A percentile compares a stretch with the other conserved stretches of the same genome.
These are phyloP conservation scores for Knipowitschia caucasica DNA, from an alignment of 2,797 vertebrate genomes.

Conservation along the genomic window DNA sequence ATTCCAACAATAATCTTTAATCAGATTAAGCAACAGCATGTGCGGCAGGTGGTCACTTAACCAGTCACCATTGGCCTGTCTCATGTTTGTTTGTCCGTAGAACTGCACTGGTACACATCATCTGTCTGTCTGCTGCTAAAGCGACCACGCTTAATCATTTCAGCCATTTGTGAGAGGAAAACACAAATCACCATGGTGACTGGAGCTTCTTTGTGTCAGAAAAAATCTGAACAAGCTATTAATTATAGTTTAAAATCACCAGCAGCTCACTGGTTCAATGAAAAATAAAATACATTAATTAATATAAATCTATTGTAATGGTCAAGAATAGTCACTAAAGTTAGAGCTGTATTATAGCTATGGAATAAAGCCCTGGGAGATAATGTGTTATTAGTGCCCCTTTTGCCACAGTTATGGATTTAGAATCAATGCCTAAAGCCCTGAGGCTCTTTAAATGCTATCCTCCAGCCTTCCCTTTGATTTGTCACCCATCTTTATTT, in stretches of 20 bases:
- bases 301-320: neutral
- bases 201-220: constrained; percentile 13
- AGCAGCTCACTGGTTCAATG: neutral
- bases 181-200: constrained; percentile 26
- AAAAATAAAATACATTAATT: neutral
- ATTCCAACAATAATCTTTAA: constrained; percentile 13
- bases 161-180: constrained; percentile 42
- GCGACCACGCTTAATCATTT: constrained; percentile 48
- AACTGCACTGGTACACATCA: constrained; percentile 42
- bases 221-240: constrained; percentile 14
- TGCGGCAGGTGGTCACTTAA: constrained; percentile 43
- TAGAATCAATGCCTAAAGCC: neutral
- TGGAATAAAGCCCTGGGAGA: neutral
- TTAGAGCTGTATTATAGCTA: neutral
- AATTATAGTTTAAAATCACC: neutral
- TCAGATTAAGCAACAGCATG: constrained; percentile 30
- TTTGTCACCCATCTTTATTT: constrained; percentile 29
- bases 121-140: constrained; percentile 37
- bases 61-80: constrained; percentile 43
- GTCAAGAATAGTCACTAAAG: neutral
- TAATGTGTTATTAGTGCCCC: neutral
- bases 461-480: neutral
- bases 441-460: neutral
- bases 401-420: neutral
- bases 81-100: constrained; percentile 55